These are phyloP conservation scores for Salvator merianae DNA, from an alignment of 2,113 vertebrate species.

Conservation along the genomic window DNA sequence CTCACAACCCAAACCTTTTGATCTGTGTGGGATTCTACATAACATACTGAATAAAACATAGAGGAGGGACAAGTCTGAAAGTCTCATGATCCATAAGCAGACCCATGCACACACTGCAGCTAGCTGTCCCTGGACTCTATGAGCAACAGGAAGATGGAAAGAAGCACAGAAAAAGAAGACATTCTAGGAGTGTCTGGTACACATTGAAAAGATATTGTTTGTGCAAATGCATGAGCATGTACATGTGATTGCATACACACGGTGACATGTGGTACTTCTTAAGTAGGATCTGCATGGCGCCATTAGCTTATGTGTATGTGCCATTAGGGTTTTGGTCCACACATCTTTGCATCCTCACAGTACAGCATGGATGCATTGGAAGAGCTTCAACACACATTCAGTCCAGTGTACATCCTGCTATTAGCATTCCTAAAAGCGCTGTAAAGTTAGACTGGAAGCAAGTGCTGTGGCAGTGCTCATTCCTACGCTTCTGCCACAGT, in stretches of 20 bases:
- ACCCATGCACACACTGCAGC: neutral
- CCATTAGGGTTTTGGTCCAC: no score
- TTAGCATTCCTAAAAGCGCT: no score
- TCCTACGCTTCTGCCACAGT: no score
- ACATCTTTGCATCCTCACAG: no score
- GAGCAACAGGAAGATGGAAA: neutral
- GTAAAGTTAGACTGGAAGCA: no score
- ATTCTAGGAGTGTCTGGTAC: neutral
- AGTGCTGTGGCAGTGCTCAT: no score
- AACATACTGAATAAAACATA: neutral
- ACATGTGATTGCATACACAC: no score
- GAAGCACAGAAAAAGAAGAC: neutral
- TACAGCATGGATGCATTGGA: no score
- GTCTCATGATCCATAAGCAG: neutral
- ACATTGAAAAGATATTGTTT: neutral
- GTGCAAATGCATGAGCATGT: no score
- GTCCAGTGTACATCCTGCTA: no score
- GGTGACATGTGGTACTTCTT: neutral
- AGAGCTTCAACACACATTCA: no score
- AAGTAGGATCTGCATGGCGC: neutral
- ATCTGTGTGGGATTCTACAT: neutral
- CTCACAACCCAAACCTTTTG: neutral
- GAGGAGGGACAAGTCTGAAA: neutral
- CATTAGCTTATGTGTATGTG: neutral
- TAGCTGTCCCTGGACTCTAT: neutral